Evolutionary conservation across 2,797 vertebrate genomes (phyloP).

Genomic region (Pseudochirops corinnae): DNA sequence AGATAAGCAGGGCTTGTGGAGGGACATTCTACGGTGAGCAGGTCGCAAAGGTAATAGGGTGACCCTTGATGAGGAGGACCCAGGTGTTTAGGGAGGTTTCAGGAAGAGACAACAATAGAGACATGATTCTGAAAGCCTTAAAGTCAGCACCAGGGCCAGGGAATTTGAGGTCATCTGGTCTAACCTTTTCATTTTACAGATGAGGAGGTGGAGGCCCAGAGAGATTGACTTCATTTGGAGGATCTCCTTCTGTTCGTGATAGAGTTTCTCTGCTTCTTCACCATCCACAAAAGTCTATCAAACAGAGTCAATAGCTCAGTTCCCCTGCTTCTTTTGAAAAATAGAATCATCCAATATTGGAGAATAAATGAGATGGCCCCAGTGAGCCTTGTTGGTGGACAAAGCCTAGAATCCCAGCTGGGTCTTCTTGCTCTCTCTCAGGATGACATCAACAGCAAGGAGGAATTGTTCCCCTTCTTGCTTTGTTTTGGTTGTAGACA

Average conservation of each 20-base stretch:
- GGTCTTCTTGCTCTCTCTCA: background rate
- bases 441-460: slow-evolving; percentile 48
- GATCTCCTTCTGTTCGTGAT: background rate
- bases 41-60: background rate
- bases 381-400: too few relatives aligned
- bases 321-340: background rate
- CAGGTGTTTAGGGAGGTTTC: background rate
- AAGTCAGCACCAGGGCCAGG: background rate
- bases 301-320: background rate
- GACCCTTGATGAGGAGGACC: background rate
- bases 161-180: background rate
- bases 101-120: background rate
- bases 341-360: background rate
- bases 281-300: background rate
- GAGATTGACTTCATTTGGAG: background rate
- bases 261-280: background rate
- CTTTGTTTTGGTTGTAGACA: slow-evolving; percentile 64
- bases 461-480: slow-evolving; percentile 49
- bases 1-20: background rate
- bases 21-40: background rate
- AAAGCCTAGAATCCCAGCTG: too few relatives aligned
- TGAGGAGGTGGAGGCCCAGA: background rate
- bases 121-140: background rate
- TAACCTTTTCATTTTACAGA: background rate
- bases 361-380: background rate